Base-by-base conservation (phyloP, 2,797 vertebrate species). In the Morelia viridis region DNA sequence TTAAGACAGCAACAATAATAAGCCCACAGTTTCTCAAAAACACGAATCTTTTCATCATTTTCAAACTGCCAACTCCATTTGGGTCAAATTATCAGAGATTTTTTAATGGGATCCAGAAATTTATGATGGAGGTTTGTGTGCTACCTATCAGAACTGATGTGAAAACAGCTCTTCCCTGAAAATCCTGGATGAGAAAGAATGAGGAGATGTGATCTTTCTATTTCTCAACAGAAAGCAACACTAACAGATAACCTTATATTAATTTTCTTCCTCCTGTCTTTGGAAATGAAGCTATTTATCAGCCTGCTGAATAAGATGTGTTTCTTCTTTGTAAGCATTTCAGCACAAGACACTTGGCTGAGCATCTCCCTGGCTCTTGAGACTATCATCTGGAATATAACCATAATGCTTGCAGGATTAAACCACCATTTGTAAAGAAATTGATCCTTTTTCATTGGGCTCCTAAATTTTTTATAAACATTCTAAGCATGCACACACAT, bases 281-380 rank as follows among this genome's bases (percentile, higher is more conserved):
- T 90, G 86, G 94, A 94, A 89, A 71, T 53, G 84, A 93, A 95
- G 60, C 91, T 92, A 95, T 96, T 96, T 94, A 95, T 96, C 95
- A 96, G 85, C 89, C 91, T 92, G 90, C 90, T 90, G 91, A 95
- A 98, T 97, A 94, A 86, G 98, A 98, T 98, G 97, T 97, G 91
- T 91, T 96, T 96, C 95, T 94, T 94, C 96, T 98, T 98, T 98
- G 97, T 98, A 94, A 95, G 96, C 95, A 97, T 98, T 99, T 98
- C 98, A 98, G 96, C 97, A 86, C 95, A 62, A 96, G 93, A 94
- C 97, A 97, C 97, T 96, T 98, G 97, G 98, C 98, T 96, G 95
- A 96, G 96, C 96, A 97, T 97, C 97, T 98, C 97, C 97, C 96
- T 97, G 92, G 97, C 97, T 97, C 96, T 89, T 91, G 95, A 97